Base-by-base conservation (phyloP, 2,888 invertebrate genomes). In the Ophonus ardosiacus region DNA sequence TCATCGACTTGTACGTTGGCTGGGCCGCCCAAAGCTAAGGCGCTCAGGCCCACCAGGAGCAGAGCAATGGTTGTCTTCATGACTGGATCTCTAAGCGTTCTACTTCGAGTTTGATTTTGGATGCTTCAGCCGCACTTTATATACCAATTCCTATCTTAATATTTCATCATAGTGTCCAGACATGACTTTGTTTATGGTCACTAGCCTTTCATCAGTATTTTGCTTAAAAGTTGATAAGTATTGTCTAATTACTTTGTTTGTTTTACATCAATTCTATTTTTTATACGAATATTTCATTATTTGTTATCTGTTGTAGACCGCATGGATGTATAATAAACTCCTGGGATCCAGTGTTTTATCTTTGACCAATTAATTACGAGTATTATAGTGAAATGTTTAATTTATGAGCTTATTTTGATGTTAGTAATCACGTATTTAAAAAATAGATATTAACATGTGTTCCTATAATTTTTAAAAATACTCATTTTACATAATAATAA, bases 11-110 rank as follows among this genome's bases (percentile, higher is more conserved):
- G 8, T 90, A 87, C 21, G 63, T 63, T 63, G 31, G 90, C 87
- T 85, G 90, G 90, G 85, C 92, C 90, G 87, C 92, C 92, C 88
- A 91, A 90, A 57, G 85, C 84, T 31, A 86, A 51, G 86, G 86
- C 86, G 71, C 85, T 74, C 43, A 86, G 78, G 85, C 86, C 86
- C 51, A 84, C 85, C 59, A 86, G 71, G 43, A 86, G 59, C 43
- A 81, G 65, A 38, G 85, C 85, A 85, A 86, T 81, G 24, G 85
- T 81, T 13, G 85, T 81, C 81, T 80, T 86, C 86, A 86, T 86
- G 81, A 81, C 83, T 84, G 65, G 74, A 61, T 61, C 68, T 31
- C 17, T 17, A 51, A 59, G 81, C 63, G 40, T 61, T 74, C 43
- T 43, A 24, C 79, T 31, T 79, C 61, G 57, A 71, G 74, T 81